A percentile compares a stretch with the other conserved stretches of the same genome.
Evolutionary conservation across 2,797 vertebrate species (phyloP).

Genomic region (Sebastes minor): DNA sequence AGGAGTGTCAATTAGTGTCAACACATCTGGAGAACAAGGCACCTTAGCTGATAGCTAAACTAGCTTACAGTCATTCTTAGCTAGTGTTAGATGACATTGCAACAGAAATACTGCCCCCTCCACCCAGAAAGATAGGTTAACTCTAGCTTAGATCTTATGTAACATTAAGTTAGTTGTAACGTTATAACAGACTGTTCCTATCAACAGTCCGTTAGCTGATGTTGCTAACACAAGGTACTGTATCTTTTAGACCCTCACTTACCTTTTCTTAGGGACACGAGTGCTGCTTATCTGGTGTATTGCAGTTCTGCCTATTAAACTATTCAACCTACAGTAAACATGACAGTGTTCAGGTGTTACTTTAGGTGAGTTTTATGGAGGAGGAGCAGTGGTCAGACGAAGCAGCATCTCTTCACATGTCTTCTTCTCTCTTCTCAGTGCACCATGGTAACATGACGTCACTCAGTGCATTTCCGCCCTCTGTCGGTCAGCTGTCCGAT

Average conservation of each 20-base stretch:
- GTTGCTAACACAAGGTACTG: constrained; percentile 9
- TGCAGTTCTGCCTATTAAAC: background rate
- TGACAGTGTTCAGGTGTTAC: background rate
- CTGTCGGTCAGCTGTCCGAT: constrained; percentile 24
- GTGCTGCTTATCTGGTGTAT: background rate
- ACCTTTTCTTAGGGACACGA: constrained; percentile 19
- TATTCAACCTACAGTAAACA: constrained; percentile 12
- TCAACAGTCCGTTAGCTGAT: constrained; percentile 14
- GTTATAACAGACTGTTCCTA: background rate
- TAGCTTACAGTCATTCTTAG: background rate
- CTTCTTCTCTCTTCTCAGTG: constrained; percentile 37
- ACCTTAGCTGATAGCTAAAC: background rate
- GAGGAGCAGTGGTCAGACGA: background rate
- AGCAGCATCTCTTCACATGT: background rate
- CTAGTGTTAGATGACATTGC: too few species aligned
- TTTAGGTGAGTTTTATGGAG: background rate
- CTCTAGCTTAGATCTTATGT: background rate
- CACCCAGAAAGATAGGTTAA: background rate
- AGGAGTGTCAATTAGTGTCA: too few species aligned
- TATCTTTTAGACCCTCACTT: background rate
- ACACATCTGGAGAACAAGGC: background rate
- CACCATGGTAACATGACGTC: background rate
- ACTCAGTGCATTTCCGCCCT: background rate
- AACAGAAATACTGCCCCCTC: background rate
- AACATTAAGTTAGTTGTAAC: background rate